Evolutionary conservation across 2,113 vertebrate genomes (phyloP).

Genomic region (Sapayoa aenigma): DNA sequence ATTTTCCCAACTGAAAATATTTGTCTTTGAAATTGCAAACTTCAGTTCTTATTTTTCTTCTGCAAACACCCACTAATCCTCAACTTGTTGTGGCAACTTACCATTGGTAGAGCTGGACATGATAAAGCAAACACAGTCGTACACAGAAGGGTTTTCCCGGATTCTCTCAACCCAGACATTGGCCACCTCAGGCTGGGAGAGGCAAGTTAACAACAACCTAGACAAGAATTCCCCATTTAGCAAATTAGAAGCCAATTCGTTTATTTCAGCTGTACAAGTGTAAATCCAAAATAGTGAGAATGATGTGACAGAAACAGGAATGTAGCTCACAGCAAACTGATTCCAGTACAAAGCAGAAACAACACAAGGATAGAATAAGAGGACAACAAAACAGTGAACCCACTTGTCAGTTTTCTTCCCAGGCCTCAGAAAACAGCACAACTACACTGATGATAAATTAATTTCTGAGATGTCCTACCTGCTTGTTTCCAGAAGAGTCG

Average conservation of each 20-base stretch:
- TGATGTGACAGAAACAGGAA: not conserved
- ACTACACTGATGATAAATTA: not conserved
- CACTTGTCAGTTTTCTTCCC: not conserved
- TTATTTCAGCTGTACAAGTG: not conserved
- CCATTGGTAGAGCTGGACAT: constrained; percentile 96
- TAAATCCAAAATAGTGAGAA: not conserved
- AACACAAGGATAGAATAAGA: not conserved
- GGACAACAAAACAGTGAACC: not conserved
- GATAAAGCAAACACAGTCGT: constrained; percentile 89
- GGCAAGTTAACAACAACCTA: constrained; percentile 91
- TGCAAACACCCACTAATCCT: not conserved
- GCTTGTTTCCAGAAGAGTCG: constrained; percentile 91
- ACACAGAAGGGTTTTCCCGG: constrained; percentile 75
- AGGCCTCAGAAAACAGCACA: not conserved
- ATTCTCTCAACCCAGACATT: constrained; percentile 88
- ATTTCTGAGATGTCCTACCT: constrained; percentile 75
- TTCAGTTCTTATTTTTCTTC: not conserved
- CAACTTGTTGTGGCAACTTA: constrained; percentile 53
- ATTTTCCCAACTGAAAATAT: not conserved
- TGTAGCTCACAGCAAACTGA: not conserved
- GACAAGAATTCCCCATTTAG: constrained; percentile 5
- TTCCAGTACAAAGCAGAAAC: not conserved
- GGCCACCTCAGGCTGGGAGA: constrained; percentile 87
- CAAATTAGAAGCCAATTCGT: not conserved
- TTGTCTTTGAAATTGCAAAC: not conserved